Percentiles rank a stretch among this genome's conserved stretches.
Evolutionary conservation across 2,113 vertebrate species (phyloP).

Genomic region (Bos indicus): DNA sequence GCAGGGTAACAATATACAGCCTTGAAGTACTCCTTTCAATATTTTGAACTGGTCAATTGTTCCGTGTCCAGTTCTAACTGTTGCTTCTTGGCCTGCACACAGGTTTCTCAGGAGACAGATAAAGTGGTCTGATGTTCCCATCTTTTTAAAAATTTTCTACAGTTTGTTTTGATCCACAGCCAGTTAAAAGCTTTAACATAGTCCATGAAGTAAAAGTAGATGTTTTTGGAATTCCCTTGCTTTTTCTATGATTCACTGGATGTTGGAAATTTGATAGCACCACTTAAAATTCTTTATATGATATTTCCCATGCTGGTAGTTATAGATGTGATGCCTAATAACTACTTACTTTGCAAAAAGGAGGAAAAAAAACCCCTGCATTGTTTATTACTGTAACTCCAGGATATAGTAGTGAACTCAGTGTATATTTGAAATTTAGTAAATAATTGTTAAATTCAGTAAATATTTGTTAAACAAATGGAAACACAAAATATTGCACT

Average conservation of each 20-base stretch:
- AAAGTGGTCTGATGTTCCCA: neutral
- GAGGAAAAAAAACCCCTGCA: rapidly evolving
- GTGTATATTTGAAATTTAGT: neutral
- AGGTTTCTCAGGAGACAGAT: neutral
- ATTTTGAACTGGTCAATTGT: neutral
- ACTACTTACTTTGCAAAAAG: neutral
- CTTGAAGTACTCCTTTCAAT: neutral
- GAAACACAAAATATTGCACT: neutral
- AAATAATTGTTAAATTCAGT: neutral
- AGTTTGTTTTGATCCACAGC: neutral
- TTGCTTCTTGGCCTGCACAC: neutral
- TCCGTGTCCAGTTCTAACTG: neutral
- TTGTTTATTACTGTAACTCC: neutral
- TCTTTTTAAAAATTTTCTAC: neutral
- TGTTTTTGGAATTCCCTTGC: neutral
- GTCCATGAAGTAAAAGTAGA: neutral
- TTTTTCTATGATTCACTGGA: neutral
- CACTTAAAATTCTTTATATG: neutral
- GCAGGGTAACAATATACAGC: neutral
- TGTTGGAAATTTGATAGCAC: neutral
- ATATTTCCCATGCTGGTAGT: neutral
- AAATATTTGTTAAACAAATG: neutral
- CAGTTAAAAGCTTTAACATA: neutral
- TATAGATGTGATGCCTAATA: neutral
- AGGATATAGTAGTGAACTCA: neutral